A percentile compares a stretch with the other conserved stretches of the same genome.
These are phyloP conservation scores for Hirundo rustica DNA, from an alignment of 2,797 vertebrate genomes.

Conservation along the genomic window DNA sequence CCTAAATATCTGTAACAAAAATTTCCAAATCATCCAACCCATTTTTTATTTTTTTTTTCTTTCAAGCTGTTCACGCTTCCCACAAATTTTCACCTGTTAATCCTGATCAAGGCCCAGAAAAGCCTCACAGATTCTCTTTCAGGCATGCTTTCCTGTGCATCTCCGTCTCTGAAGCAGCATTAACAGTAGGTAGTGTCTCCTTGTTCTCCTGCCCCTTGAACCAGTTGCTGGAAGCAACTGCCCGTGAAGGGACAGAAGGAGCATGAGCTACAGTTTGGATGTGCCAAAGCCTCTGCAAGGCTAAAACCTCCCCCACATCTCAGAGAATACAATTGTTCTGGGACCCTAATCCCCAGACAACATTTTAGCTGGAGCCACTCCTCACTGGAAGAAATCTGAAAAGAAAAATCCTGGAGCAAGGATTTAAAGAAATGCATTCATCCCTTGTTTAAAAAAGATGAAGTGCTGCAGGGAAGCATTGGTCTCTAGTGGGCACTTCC, in stretches of 20 bases:
- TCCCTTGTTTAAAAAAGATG: conserved; percentile 2
- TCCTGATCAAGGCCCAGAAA: background rate
- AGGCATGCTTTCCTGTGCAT: background rate
- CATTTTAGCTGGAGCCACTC: background rate
- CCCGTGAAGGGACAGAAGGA: background rate
- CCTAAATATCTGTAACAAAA: background rate
- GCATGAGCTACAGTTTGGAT: background rate
- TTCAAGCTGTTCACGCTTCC: background rate
- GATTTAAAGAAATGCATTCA: background rate
- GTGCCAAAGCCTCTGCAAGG: background rate
- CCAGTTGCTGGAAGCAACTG: background rate
- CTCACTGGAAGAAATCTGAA: background rate
- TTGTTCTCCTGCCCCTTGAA: background rate
- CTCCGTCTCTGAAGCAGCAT: background rate
- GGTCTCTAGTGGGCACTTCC: background rate
- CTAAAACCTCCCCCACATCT: background rate
- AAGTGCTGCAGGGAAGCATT: background rate
- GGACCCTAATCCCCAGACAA: background rate
- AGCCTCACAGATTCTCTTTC: background rate
- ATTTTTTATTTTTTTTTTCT: background rate
- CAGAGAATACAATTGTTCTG: background rate
- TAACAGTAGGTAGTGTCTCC: background rate
- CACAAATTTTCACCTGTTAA: background rate
- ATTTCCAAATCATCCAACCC: background rate
- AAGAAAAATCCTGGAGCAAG: background rate